A percentile compares a stretch with the other conserved stretches of the same genome.
Evolutionary conservation across 1,140 invertebrate genomes (phyloP).

Genomic region (Euwallacea similis): DNA sequence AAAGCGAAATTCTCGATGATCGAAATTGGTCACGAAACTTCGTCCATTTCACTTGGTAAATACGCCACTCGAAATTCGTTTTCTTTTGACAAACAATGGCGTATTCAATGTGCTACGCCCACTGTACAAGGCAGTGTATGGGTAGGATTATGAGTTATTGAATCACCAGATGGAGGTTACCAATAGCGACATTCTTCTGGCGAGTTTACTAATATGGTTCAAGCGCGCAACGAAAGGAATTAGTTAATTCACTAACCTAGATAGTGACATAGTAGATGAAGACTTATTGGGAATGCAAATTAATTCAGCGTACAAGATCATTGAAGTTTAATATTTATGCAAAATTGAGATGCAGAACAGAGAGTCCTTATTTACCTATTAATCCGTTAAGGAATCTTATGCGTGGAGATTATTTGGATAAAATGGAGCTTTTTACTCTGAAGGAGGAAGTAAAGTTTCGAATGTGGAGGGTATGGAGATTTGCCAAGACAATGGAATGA

Average conservation of each 20-base stretch:
- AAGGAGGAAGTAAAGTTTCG: too few relatives aligned
- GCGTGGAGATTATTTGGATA: too few relatives aligned
- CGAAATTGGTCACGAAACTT: slow-evolving; percentile 2
- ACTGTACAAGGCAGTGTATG: slow-evolving; percentile 12
- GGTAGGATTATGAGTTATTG: slow-evolving; percentile 12
- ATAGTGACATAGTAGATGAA: background rate
- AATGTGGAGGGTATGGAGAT: too few relatives aligned
- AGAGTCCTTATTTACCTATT: too few relatives aligned
- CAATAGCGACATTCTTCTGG: slow-evolving; percentile 10
- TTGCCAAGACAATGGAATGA: too few relatives aligned
- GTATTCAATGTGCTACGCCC: slow-evolving; percentile 12
- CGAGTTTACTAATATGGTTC: slow-evolving; percentile 13
- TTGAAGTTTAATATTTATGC: too few relatives aligned
- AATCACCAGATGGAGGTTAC: slow-evolving; percentile 11
- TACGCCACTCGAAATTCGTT: slow-evolving; percentile 10
- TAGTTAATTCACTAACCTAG: slow-evolving; percentile 5
- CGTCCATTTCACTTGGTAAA: slow-evolving; percentile 10
- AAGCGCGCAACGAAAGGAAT: background rate
- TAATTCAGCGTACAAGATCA: too few relatives aligned
- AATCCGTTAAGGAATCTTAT: too few relatives aligned
- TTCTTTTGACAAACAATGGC: slow-evolving; percentile 19
- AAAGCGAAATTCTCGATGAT: slow-evolving; percentile 9
- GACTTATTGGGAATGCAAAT: too few relatives aligned
- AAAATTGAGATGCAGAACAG: too few relatives aligned
- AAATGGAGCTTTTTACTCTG: too few relatives aligned